Conservation (phyloP, 30 jellyfish, hydroid and myxozoan species). For the Chrysaora quinquecirrha region DNA sequence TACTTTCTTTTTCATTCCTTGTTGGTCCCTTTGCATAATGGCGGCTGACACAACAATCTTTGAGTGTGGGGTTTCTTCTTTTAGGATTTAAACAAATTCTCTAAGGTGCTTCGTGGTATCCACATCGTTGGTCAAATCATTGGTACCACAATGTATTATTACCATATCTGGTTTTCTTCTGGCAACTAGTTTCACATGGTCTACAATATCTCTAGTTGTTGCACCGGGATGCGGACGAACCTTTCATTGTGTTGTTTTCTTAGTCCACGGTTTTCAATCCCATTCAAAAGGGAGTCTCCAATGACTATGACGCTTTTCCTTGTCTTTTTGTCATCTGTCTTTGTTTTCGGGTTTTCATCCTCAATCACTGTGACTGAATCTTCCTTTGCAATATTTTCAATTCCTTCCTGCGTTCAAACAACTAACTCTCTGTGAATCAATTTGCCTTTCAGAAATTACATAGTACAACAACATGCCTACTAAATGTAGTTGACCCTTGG, state of each 20-base stretch:
- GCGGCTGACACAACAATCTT: constrained; percentile 15
- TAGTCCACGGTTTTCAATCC: constrained; percentile 11
- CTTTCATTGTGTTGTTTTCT: constrained; percentile 8
- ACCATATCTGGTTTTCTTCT: constrained; percentile 13
- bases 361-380: no score
- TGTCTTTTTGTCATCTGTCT: no score
- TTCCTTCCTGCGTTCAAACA: no score
- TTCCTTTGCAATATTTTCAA: no score
- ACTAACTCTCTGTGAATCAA: no score
- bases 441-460: no score
- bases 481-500: no score
- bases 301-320: not conserved
- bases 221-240: constrained; percentile 39
- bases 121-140: constrained; percentile 12
- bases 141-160: constrained; percentile 18
- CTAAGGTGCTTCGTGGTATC: constrained; percentile 4
- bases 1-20: no score
- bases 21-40: no score
- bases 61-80: constrained; percentile 12
- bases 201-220: constrained; percentile 25
- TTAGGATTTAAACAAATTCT: not conserved
- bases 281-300: constrained; percentile 21
- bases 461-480: no score
- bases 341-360: no score
- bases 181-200: constrained; percentile 20